phyloP scores from a whole-genome alignment of 2,797 vertebrate genomes.

The Gymnopithys bicolor region DNA sequence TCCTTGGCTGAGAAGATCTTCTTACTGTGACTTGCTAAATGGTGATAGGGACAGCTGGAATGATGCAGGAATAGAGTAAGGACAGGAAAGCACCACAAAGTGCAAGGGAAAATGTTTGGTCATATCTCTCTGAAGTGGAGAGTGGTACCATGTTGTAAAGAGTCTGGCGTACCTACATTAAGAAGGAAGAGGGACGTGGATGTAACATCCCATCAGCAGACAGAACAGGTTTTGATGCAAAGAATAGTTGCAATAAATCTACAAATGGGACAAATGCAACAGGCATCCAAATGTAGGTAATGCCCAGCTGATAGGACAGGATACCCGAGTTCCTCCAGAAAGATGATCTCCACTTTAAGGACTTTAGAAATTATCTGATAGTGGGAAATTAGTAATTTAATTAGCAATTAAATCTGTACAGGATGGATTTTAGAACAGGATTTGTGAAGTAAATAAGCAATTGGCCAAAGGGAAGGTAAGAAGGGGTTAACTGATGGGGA shows the following conservation, averaged over 20 bases:
- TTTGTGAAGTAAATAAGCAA: neutral
- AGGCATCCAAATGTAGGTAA: neutral
- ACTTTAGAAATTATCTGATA: neutral
- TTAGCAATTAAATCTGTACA: neutral
- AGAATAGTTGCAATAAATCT: neutral
- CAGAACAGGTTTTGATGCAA: neutral
- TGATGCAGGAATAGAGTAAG: neutral
- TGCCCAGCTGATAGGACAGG: neutral
- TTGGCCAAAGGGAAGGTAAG: neutral
- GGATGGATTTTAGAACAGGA: neutral
- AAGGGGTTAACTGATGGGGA: neutral
- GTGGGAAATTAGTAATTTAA: neutral
- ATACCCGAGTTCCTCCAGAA: neutral
- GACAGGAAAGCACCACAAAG: constrained; percentile 1
- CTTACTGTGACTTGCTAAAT: neutral
- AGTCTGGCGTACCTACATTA: neutral
- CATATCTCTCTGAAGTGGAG: neutral
- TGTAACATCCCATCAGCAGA: neutral
- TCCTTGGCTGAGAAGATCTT: neutral
- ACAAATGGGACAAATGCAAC: neutral
- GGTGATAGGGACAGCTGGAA: neutral
- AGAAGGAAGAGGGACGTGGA: neutral
- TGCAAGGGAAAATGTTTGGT: constrained; percentile 16
- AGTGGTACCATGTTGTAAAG: neutral
- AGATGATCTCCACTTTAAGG: neutral